These are phyloP conservation scores for Tachycineta bicolor DNA, from an alignment of 2,113 vertebrate species.

Conservation along the genomic window DNA sequence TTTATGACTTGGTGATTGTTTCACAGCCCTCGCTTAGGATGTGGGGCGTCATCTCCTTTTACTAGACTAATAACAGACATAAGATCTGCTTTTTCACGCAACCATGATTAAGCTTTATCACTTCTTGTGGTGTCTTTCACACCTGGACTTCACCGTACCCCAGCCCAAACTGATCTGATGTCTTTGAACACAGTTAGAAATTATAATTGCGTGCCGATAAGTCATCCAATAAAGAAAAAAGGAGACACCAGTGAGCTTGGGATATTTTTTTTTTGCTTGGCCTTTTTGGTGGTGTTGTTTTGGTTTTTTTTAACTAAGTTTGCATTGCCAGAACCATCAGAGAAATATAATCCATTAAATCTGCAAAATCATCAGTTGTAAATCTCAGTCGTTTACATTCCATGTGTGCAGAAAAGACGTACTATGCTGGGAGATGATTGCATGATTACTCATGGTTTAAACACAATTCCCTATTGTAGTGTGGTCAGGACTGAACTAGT, in stretches of 20 bases:
- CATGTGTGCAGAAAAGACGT: conserved; percentile 41
- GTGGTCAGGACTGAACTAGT: conserved; percentile 60
- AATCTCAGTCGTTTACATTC: conserved; percentile 54
- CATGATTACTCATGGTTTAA: conserved; percentile 59
- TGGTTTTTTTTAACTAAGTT: background rate
- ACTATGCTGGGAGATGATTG: conserved; percentile 58
- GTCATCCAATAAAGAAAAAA: conserved; percentile 18
- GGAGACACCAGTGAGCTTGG: background rate
- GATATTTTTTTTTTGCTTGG: background rate
- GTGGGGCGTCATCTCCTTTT: background rate
- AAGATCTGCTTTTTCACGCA: background rate
- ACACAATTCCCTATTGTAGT: conserved; percentile 62
- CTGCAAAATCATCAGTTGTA: conserved; percentile 56
- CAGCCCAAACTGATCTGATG: background rate
- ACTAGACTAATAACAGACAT: background rate
- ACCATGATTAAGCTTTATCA: background rate
- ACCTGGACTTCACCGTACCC: background rate
- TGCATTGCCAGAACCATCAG: conserved; percentile 41
- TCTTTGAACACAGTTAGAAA: background rate
- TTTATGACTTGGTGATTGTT: background rate
- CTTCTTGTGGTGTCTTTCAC: background rate
- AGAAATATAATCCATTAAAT: conserved; percentile 56
- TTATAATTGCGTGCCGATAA: background rate
- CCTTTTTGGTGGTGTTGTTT: background rate
- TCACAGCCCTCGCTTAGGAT: background rate